Base-by-base conservation (phyloP, 2,888 invertebrate species). In the Cataglyphis albicans region DNA sequence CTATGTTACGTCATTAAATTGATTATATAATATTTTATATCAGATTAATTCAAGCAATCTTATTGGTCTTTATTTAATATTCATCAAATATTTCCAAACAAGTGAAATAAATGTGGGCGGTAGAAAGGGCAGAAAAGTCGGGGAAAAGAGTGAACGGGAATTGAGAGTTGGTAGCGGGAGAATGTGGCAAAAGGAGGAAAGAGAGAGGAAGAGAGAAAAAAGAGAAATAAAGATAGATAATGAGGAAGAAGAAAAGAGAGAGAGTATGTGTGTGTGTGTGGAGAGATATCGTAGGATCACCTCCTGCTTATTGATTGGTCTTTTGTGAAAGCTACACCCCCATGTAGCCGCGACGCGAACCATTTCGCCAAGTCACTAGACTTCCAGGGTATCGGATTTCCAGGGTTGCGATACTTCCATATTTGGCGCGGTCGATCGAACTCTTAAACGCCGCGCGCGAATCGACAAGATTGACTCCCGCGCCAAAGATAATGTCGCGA, bases 301-400 rank as follows among this genome's bases (percentile, higher is more conserved):
- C 88, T 90, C 89, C 89, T 90, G 90, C 88, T 91, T 94, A 94
- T 94, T 94, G 94, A 94, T 94, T 94, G 93, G 94, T 93, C 93
- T 93, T 93, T 93, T 92, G 91, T 90, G 90, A 90, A 91, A 91
- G 87, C 81, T 88, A 90, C 90, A 90, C 87, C 90, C 89, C 81
- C 87, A 84, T 85, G 86, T 87, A 91, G 88, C 86, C 81, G 82
- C 85, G 83, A 82, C 73, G 68, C 83, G 81, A 86, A 88, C 82
- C 84, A 86, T 86, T 80, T 83, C 76, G 82, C 85, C 86, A 82
- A 89, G 89, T 89, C 72, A 83, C 83, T 83, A 86, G 86, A 86
- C 84, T 81, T 82, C 21, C 82, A 82, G 83, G 87, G 81, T 86
- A 80, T 78, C 82, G 63, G 64, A 74, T 18, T 64, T 63, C 65